These are phyloP conservation scores for Cephus rjabovi DNA, from an alignment of 2,888 invertebrate species.

Conservation along the genomic window DNA sequence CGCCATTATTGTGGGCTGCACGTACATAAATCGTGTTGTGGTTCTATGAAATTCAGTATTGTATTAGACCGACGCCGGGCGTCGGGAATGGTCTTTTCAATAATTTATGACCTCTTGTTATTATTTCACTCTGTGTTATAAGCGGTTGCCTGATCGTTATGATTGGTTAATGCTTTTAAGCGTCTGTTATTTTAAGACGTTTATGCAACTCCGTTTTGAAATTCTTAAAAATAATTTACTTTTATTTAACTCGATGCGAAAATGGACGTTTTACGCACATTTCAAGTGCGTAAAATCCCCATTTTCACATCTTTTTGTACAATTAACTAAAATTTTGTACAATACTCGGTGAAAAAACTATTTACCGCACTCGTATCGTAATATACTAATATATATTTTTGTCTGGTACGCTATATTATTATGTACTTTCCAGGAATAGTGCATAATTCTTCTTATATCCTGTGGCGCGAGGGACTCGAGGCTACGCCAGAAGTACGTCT, in stretches of 20 bases:
- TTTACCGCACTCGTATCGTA: too few species aligned
- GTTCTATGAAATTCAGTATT: too few species aligned
- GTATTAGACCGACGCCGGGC: neutral
- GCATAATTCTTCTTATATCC: slow-evolving; percentile 18
- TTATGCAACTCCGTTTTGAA: neutral
- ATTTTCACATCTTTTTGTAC: too few species aligned
- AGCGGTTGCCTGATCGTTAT: neutral
- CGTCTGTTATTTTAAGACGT: neutral
- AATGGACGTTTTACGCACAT: too few species aligned
- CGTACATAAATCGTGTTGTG: too few species aligned
- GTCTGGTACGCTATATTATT: neutral
- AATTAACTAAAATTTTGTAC: too few species aligned
- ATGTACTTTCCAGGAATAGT: slow-evolving; percentile 14
- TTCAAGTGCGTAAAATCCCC: too few species aligned
- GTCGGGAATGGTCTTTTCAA: neutral
- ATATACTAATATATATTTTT: neutral
- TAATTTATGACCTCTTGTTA: neutral
- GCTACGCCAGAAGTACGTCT: slow-evolving; percentile 45
- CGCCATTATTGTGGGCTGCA: too few species aligned
- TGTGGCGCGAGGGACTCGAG: slow-evolving; percentile 20
- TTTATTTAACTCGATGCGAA: neutral
- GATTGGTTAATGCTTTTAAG: neutral
- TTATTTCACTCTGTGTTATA: neutral
- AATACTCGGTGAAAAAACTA: too few species aligned
- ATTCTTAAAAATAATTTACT: neutral